Base-by-base conservation (phyloP, 1,140 invertebrate genomes). In the Trachymyrmex cornetzi region DNA sequence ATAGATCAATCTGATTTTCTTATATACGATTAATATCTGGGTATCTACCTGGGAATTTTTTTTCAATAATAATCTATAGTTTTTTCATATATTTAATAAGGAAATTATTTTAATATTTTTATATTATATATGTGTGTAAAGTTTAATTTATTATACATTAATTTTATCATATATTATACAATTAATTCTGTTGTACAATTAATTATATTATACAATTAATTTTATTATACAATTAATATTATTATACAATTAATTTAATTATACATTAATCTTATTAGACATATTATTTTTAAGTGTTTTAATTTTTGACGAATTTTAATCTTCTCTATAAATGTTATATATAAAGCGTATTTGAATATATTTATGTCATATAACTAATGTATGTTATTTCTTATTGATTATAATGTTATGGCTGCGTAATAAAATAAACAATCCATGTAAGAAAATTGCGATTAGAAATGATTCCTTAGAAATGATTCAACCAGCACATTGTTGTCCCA, bases 401-500 rank as follows among this genome's bases (percentile, higher is more conserved):
- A 38, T 59, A 77, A 44, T 59, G 27, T 77, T 30, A 66, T 64
- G 5, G 1, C 24, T 27, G 5, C 48, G 50, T 55, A 38, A 7
- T 11, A 16, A 81, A 59, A 81, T 71, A 59, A 81, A 81, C 6
- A 38, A 80, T 67, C 3, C 2, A 44, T 81, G 22, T 3, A 19
- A 64, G 16, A 53, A 4, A 55, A 22, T 64, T 67, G 19, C 27
- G 50, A 59, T 6, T 24, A 53, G 2, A 77, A 61, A 22, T 27
- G 5, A 63, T 63, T 61, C 3, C 9, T 67, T 81, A 72, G 4
- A 59, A 81, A 72, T 19, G n/a, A 44, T 24, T n/a, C 4, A n/a
- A 24, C 4, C 14, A 48, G 14, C 27, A 50, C 16, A 66, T 38
- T 38, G 61, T 44, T 11, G n/a, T 19, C 3, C 27, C 22, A 44